phyloP scores from a whole-genome alignment of 2,797 vertebrate species.

The Ptychobarbus kaznakovi region DNA sequence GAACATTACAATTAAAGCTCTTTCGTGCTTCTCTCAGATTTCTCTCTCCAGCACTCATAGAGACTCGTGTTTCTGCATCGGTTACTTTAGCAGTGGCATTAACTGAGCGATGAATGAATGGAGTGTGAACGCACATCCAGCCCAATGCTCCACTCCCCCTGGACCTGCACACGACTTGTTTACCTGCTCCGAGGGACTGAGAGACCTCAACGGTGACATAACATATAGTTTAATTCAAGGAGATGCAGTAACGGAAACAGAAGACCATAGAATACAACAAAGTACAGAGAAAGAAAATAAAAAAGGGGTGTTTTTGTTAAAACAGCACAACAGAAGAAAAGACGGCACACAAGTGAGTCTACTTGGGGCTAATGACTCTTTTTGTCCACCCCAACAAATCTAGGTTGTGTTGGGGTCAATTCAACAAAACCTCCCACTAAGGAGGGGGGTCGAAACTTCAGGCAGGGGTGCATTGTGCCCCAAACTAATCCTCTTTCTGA shows the following conservation, averaged over 20 bases:
- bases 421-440: neutral
- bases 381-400: conserved; percentile 3
- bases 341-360: neutral
- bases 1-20: neutral
- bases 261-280: neutral
- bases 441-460: neutral
- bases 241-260: neutral
- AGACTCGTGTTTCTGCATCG: conserved; percentile 31
- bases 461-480: conserved; percentile 22
- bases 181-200: conserved; percentile 47
- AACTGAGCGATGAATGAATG: conserved; percentile 19
- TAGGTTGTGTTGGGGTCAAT: conserved; percentile 19
- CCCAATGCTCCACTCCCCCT: conserved; percentile 43
- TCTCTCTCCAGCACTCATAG: neutral
- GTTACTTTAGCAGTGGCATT: conserved; percentile 30
- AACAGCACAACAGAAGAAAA: neutral
- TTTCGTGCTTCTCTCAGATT: neutral
- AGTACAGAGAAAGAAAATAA: neutral
- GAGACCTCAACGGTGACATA: conserved; percentile 15
- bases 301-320: neutral
- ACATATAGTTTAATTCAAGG: neutral
- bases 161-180: conserved; percentile 57
- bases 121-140: conserved; percentile 1
- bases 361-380: neutral
- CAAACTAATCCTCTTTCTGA: conserved; percentile 49